phyloP scores from a whole-genome alignment of 2,888 invertebrate genomes.

The Listrodromus nycthemerus region DNA sequence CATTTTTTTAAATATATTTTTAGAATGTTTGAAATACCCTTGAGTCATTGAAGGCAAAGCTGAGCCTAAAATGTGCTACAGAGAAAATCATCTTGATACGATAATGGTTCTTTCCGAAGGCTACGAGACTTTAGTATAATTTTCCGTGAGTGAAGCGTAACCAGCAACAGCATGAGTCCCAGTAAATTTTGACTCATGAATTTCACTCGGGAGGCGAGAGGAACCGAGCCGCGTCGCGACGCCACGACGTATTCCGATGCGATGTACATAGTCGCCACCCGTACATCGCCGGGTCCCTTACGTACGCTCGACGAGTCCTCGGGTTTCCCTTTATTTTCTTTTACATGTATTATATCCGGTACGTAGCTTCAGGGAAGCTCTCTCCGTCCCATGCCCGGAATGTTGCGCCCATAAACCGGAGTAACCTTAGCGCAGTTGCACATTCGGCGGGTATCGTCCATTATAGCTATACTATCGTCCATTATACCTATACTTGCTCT shows the following conservation, averaged over 20 bases:
- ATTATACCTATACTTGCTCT: conserved; percentile 14
- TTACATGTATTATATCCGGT: conserved; percentile 36
- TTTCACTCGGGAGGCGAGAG: neutral
- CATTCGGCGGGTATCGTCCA: conserved; percentile 10
- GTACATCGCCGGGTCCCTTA: conserved; percentile 4
- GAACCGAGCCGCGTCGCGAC: conserved; percentile 10
- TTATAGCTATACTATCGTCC: conserved; percentile 16
- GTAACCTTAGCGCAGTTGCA: conserved; percentile 21
- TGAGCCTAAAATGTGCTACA: neutral
- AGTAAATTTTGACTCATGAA: neutral
- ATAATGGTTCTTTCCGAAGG: neutral
- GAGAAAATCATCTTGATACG: neutral
- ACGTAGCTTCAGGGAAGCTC: neutral
- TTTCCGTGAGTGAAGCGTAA: neutral
- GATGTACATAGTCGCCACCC: conserved; percentile 57
- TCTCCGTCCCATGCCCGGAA: neutral
- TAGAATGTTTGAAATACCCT: neutral
- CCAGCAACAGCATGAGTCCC: neutral
- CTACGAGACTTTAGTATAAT: neutral
- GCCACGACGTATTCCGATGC: conserved; percentile 28
- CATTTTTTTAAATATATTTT: no score
- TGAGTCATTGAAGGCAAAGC: neutral
- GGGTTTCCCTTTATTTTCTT: conserved; percentile 55
- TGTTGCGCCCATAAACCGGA: conserved; percentile 27
- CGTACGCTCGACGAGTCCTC: conserved; percentile 48